These are phyloP conservation scores for Drosophila quadrilineata DNA, from an alignment of 1,140 invertebrate genomes.

Conservation along the genomic window DNA sequence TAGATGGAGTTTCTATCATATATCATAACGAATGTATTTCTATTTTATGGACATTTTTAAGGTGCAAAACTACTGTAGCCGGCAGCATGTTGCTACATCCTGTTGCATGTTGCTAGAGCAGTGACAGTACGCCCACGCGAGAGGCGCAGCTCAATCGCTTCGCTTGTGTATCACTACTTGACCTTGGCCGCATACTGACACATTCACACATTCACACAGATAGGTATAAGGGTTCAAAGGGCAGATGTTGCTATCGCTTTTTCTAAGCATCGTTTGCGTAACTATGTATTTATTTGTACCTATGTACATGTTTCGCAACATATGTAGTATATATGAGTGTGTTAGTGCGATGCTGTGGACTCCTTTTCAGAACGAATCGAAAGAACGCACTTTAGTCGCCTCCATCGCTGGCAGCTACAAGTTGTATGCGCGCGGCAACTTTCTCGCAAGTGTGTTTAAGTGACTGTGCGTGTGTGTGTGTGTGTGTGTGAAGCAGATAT, in stretches of 20 bases:
- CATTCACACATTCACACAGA: too few species aligned
- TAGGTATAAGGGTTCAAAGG: too few species aligned
- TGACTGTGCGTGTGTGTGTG: background rate
- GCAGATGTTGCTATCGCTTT: slow-evolving; percentile 40
- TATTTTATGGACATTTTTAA: background rate
- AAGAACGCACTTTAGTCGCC: slow-evolving; percentile 47
- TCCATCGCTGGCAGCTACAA: slow-evolving; percentile 57
- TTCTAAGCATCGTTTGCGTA: slow-evolving; percentile 14
- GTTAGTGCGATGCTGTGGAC: slow-evolving; percentile 15
- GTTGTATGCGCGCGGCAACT: slow-evolving; percentile 58
- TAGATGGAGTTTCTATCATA: too few species aligned
- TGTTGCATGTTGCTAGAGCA: slow-evolving; percentile 26
- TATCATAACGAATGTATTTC: background rate
- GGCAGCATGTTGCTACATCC: slow-evolving; percentile 45
- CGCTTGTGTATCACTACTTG: slow-evolving; percentile 62
- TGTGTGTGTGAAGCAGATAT: background rate
- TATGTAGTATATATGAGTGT: slow-evolving; percentile 1
- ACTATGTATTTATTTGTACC: background rate
- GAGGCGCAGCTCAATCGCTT: slow-evolving; percentile 19
- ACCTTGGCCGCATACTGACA: slow-evolving; percentile 64
- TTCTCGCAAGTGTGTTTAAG: too few species aligned
- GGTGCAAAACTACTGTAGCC: slow-evolving; percentile 38
- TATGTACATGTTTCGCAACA: slow-evolving; percentile 21
- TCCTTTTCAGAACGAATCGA: slow-evolving; percentile 19
- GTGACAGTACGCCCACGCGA: slow-evolving; percentile 27